These are phyloP conservation scores for Phalera bucephala DNA, from an alignment of 2,888 invertebrate genomes.

Conservation along the genomic window DNA sequence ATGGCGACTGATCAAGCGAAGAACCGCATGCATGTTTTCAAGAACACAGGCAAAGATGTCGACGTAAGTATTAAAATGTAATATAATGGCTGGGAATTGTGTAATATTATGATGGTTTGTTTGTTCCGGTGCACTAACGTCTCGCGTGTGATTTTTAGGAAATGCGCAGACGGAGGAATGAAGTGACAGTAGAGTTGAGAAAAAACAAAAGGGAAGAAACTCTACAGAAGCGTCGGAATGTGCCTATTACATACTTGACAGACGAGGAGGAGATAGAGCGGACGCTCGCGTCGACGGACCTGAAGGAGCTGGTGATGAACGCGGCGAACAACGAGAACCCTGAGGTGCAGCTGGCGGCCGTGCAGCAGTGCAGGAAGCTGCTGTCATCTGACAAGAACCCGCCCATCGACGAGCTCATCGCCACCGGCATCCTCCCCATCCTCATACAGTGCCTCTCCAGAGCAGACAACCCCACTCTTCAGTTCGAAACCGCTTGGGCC, in stretches of 20 bases:
- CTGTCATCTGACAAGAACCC: slow-evolving; percentile 99
- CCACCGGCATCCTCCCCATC: slow-evolving; percentile 96
- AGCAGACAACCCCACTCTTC: slow-evolving; percentile 93
- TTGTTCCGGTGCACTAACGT: slow-evolving; percentile 20
- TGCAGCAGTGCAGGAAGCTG: slow-evolving; percentile 97
- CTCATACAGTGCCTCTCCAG: slow-evolving; percentile 94
- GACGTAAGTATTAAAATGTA: slow-evolving; percentile 89
- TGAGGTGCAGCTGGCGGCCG: slow-evolving; percentile 92
- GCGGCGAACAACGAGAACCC: slow-evolving; percentile 92
- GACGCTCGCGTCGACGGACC: slow-evolving; percentile 86
- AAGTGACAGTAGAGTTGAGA: slow-evolving; percentile 97
- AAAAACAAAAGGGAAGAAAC: slow-evolving; percentile 99
- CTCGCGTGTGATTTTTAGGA: slow-evolving; percentile 83
- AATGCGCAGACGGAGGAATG: slow-evolving; percentile 98
- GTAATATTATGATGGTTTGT: slow-evolving; percentile 7
- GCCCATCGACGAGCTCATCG: slow-evolving; percentile 97
- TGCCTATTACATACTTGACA: slow-evolving; percentile 93
- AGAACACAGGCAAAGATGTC: slow-evolving; percentile 99
- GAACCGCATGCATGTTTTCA: slow-evolving; percentile 96
- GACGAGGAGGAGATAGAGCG: slow-evolving; percentile 90
- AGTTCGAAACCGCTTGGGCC: slow-evolving; percentile 99
- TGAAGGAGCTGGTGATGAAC: slow-evolving; percentile 93
- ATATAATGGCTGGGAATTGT: slow-evolving; percentile 9
- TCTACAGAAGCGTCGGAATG: slow-evolving; percentile 97
- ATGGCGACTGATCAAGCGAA: slow-evolving; percentile 91